Base-by-base conservation (phyloP, 2,888 invertebrate genomes). In the Orchestes rusci region DNA sequence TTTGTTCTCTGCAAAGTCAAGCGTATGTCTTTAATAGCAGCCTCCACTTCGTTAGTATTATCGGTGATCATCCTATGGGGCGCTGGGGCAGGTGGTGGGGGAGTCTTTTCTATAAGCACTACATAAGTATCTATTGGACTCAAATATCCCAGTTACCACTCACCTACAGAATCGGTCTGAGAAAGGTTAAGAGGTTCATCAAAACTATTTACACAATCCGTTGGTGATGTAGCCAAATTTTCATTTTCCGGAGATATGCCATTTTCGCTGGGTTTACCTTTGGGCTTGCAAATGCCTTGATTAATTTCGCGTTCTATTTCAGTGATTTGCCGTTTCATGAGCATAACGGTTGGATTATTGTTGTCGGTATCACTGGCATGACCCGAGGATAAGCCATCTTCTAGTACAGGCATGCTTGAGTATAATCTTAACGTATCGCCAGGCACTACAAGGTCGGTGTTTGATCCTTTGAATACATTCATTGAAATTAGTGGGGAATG, bases 351-450 rank as follows among this genome's bases (percentile, higher is more conserved):
- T 15, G 80, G 83, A 67, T 88, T 89, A 63, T 89, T 88, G 65
- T 89, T 89, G 70, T 94, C 94, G 0, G 82, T 86, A 63, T 94
- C 94, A 51, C 92, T 92, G 1, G 84, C 90, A 64, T 93, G 93
- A 2, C 93, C 93, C 27, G 93, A 93, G 2, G 93, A 93, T 44
- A 95, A 72, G 0, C 93, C 94, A 67, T 95, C 95, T 65, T 94
- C 93, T 32, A 95, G 78, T 12, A 91, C 84, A 0, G 95, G 95
- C 85, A 95, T 86, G 58, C 80, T 81, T 37, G 80, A 80, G 69
- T 76, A 84, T 69, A 78, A 76, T 66, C 77, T 76, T 28, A 80
- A 72, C 59, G 78, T 76, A 63, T 79, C 79, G 31, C 75, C 75
- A 56, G 75, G 77, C 49, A 77, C 75, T 31, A 77, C 75, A 38